Evolutionary conservation across 1,140 invertebrate genomes (phyloP), one percentile per base, ranked within the genome.

Genomic region (Drosophila nigromelanica): DNA sequence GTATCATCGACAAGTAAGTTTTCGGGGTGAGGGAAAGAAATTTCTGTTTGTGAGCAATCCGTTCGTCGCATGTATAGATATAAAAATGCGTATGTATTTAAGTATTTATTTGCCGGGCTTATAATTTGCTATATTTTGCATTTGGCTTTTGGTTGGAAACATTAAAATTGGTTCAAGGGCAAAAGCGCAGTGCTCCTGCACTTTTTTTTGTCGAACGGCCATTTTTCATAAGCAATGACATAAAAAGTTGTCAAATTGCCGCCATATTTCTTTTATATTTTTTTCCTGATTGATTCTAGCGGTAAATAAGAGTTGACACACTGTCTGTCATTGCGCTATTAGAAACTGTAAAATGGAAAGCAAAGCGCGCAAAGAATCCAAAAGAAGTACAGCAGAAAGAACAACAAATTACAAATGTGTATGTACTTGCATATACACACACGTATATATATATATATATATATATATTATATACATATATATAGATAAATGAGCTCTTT

Each of bases 1-100:
- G 90, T 91, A 66, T 91, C 90, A 55, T 91, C 90, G 77, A 91
- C 90, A 91, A 91, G 90, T 91, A 91, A 91, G 90, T 91, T 56
- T 73, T 55, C 50, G 62, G 45, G 47, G 50, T 40, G 56, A 59
- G 48, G 60, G 40, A 18, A 39, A 40, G 50, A 60, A 64, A 67
- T 62, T 60, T 60, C 50, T 66, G 55, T 63, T 66, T 39, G 59
- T 39, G 39, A 18, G 54, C 54, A 60, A 51, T 64, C 56, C 51
- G 63, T 51, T 74, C 52, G 66, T 74, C 52, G 66, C 78, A 67
- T 51, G 35, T 33, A 58, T 37, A 50, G 11, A 42, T 48, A 63
- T 24, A 70, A 35, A 48, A 45, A 45, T 45, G 42, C 58, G 61
- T 47, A 39, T 68, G 50, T 63, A 56, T 54, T 42, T 50, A 37